Evolutionary conservation across 1,140 invertebrate genomes (phyloP).

Genomic region (Drosophila quadrilineata): DNA sequence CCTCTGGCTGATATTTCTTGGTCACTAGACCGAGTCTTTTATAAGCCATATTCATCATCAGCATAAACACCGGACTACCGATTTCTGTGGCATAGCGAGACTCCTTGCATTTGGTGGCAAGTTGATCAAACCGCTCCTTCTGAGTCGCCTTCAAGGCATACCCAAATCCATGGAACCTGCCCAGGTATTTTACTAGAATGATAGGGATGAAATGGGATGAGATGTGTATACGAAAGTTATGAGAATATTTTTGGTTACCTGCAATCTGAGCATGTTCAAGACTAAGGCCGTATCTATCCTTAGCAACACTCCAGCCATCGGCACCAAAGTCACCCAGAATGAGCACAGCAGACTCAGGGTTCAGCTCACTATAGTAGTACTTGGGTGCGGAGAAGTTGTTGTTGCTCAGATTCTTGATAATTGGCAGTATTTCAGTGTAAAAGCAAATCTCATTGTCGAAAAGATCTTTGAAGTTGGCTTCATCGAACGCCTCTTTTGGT

Average conservation of each 20-base stretch:
- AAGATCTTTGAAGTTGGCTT: constrained; percentile 42
- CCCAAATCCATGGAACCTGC: constrained; percentile 65
- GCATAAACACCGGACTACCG: constrained; percentile 17
- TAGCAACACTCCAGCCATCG: constrained; percentile 57
- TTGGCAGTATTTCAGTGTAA: constrained; percentile 61
- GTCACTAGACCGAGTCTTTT: constrained; percentile 28
- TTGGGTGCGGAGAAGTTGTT: constrained; percentile 46
- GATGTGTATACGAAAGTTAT: not conserved
- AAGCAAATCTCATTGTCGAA: constrained; percentile 71
- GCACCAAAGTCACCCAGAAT: constrained; percentile 60
- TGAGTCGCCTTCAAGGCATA: constrained; percentile 60
- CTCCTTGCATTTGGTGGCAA: constrained; percentile 51
- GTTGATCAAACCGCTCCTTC: not conserved
- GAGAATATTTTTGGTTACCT: not conserved
- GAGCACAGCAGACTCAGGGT: constrained; percentile 28
- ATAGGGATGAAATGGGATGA: too few species aligned
- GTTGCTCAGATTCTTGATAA: constrained; percentile 35
- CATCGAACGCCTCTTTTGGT: constrained; percentile 34
- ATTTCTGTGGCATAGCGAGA: constrained; percentile 47
- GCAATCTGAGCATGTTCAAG: constrained; percentile 50
- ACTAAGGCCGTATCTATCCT: constrained; percentile 42
- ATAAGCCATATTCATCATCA: not conserved
- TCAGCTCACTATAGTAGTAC: constrained; percentile 65
- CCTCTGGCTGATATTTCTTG: constrained; percentile 36
- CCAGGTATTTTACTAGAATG: constrained; percentile 52